A percentile compares a stretch with the other conserved stretches of the same genome.
Conservation (phyloP, 1,140 invertebrate genomes). For the Aleiodes sp. region DNA sequence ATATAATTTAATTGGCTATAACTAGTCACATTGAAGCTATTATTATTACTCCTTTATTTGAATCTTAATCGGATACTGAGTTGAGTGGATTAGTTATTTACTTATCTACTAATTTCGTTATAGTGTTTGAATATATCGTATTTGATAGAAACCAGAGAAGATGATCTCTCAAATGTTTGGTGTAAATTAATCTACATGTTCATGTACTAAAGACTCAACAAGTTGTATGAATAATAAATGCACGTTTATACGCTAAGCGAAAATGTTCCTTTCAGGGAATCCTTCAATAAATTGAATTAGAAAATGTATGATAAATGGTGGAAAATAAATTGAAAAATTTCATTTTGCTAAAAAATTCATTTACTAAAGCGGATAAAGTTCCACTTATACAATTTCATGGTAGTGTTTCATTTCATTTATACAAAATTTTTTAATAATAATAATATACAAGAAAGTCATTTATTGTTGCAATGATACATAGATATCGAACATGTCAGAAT, state of each 20-base stretch:
- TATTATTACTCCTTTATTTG: background rate
- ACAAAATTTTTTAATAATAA: slow-evolving; percentile 51
- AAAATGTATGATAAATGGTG: too few species aligned
- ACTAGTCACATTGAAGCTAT: too few species aligned
- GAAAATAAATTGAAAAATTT: slow-evolving; percentile 6
- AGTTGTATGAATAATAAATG: slow-evolving; percentile 59
- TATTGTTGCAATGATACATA: background rate
- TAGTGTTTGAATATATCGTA: background rate
- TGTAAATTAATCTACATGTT: slow-evolving; percentile 54
- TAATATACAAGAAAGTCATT: slow-evolving; percentile 17
- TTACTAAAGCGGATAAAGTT: slow-evolving; percentile 49
- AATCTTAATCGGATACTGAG: background rate
- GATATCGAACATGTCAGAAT: slow-evolving; percentile 43
- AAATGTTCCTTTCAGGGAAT: too few species aligned
- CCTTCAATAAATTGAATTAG: too few species aligned
- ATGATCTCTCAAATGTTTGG: slow-evolving; percentile 41
- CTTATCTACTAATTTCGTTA: background rate
- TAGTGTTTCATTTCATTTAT: slow-evolving; percentile 48
- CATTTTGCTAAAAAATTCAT: slow-evolving; percentile 57
- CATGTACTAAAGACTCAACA: slow-evolving; percentile 61
- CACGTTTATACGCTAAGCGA: slow-evolving; percentile 61
- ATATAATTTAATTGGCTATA: too few species aligned
- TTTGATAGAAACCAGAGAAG: slow-evolving; percentile 34
- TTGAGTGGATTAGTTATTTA: background rate
- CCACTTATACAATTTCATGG: slow-evolving; percentile 39